These are phyloP conservation scores for Lamellibrachia columna DNA, from an alignment of 2,888 invertebrate genomes.

Conservation along the genomic window DNA sequence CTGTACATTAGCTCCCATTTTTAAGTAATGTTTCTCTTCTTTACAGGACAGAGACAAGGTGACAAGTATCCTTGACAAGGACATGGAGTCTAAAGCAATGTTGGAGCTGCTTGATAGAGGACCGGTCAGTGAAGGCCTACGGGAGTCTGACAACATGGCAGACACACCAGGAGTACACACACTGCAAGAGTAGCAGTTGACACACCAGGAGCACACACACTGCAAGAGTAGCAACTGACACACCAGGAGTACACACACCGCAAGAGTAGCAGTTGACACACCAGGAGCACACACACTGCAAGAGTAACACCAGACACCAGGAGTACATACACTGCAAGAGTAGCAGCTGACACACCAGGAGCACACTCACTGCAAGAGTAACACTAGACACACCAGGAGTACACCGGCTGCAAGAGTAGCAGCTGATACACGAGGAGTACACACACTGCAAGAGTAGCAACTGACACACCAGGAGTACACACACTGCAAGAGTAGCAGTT, in stretches of 20 bases:
- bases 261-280: neutral
- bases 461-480: slow-evolving; percentile 24
- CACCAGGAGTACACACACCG: neutral
- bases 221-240: slow-evolving; percentile 22
- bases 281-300: too few species aligned
- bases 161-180: slow-evolving; percentile 22
- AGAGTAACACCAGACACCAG: slow-evolving; percentile 25
- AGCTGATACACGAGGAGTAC: too few species aligned
- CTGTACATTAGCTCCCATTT: neutral
- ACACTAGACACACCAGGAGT: slow-evolving; percentile 19
- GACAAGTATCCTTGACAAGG: slow-evolving; percentile 65
- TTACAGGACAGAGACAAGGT: neutral
- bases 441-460: neutral
- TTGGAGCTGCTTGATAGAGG: slow-evolving; percentile 84
- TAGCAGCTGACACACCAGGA: too few species aligned
- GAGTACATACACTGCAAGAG: neutral
- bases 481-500: neutral
- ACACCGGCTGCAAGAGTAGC: neutral
- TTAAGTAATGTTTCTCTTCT: neutral
- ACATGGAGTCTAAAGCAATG: slow-evolving; percentile 84
- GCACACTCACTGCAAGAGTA: too few species aligned
- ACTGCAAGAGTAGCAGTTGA: neutral
- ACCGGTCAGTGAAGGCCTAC: slow-evolving; percentile 85
- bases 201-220: too few species aligned
- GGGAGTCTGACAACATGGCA: slow-evolving; percentile 58